Evolutionary conservation across 2,888 invertebrate species (phyloP), one percentile per base, ranked within the genome.

Genomic region (Vannuccia rotundouncinata): DNA sequence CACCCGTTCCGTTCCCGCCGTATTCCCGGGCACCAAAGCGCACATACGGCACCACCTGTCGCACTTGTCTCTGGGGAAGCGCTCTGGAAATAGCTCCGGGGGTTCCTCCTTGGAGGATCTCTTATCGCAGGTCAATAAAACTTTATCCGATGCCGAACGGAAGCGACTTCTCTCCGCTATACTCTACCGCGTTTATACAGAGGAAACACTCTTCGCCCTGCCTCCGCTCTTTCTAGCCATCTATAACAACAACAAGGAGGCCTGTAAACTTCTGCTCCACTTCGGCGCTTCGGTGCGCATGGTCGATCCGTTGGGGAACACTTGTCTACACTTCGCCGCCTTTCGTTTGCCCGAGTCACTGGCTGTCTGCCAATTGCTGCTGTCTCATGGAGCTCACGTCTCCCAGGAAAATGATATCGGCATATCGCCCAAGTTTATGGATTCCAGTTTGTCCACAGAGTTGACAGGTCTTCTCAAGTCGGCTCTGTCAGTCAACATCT

Each of bases 191-290:
- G 22, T 66, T 5, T 66, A 66, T 27, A 22, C 66, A 27, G 66
- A 66, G 25, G 66, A 66, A 2, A 27, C 66, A 22, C 22, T 66
- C 22, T 5, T 5, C 22, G 66, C 25, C 2, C 66, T 66, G 22
- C 66, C 66, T 5, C 66, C 66, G 25, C 66, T 66, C 66, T 66
- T 66, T 22, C 66, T 66, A 5, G 66, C 66, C 2, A 27, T 22
- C 25, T 66, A 66, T 22, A 22, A 66, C 25, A 66, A 22, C 66
- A 66, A 66, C 66, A 66, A 66, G 66, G 66, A 66, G 22, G 66
- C 66, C 17, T 66, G 66, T 22, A 5, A 66, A 22, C 22, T 66
- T 13, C 66, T 66, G 22, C 66, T 66, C 22, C 66, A 66, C 66
- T 66, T n/a, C 66, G 66, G 66, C 10, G 66, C 66, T 5, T 13